Percentiles rank a stretch among this genome's conserved stretches.
Evolutionary conservation across 2,888 invertebrate species (phyloP).

Genomic region (Idaea aversata): DNA sequence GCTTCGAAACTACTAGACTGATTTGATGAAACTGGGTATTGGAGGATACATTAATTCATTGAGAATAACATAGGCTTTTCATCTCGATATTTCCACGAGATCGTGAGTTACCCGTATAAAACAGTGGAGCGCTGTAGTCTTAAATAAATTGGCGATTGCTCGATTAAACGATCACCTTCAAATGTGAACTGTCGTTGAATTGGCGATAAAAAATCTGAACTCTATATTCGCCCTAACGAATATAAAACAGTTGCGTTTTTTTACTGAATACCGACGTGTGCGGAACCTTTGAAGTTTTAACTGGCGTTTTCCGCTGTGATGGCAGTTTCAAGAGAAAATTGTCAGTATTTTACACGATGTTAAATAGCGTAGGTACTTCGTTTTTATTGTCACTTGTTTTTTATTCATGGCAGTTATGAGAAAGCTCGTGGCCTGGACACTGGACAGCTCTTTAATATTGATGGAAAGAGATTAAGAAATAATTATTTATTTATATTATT

Average conservation of each 20-base stretch:
- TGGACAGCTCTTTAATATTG: too few species aligned
- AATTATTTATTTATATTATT: too few species aligned
- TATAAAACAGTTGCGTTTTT: constrained; percentile 2
- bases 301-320: background rate
- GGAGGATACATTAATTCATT: too few species aligned
- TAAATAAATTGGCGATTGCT: too few species aligned
- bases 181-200: background rate
- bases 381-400: background rate
- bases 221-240: background rate
- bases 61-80: too few species aligned
- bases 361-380: background rate
- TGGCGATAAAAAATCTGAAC: background rate
- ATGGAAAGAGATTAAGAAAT: too few species aligned
- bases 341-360: background rate
- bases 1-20: too few species aligned
- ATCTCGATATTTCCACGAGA: too few species aligned
- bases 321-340: background rate
- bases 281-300: background rate
- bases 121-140: too few species aligned
- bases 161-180: background rate
- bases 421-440: too few species aligned
- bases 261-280: background rate
- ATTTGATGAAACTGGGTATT: too few species aligned
- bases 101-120: too few species aligned
- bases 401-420: background rate